Percentiles rank a stretch among this genome's conserved stretches.
phyloP scores from a whole-genome alignment of 2,113 vertebrate genomes.

The Peucedramus taeniatus region DNA sequence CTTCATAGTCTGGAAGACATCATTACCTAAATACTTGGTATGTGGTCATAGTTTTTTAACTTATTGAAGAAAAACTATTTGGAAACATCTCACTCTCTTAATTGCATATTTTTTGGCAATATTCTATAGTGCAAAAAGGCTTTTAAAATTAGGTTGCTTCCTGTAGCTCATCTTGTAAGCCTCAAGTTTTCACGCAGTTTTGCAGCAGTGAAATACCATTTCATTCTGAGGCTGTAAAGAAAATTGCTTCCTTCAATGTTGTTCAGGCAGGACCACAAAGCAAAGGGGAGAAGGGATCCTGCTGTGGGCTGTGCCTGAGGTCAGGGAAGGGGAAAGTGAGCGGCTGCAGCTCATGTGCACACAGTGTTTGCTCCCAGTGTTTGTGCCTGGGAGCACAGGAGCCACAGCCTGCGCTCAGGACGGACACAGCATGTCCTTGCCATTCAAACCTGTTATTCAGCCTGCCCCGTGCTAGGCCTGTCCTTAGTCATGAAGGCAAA shows the following conservation, averaged over 20 bases:
- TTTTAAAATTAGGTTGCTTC: not conserved
- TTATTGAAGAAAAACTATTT: not conserved
- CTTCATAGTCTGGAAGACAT: not conserved
- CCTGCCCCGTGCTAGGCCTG: not conserved
- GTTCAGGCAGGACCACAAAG: not conserved
- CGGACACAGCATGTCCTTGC: not conserved
- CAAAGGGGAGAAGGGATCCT: not conserved
- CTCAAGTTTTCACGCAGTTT: not conserved
- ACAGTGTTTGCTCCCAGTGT: not conserved
- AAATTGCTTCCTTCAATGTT: not conserved
- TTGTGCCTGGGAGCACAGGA: not conserved
- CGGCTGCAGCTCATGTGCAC: rapidly evolving
- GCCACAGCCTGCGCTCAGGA: rapidly evolving
- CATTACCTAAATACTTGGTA: not conserved
- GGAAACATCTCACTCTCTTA: not conserved
- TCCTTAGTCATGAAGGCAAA: not conserved
- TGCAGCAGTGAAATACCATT: not conserved
- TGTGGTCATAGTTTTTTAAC: not conserved
- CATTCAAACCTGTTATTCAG: not conserved
- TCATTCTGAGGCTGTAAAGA: not conserved
- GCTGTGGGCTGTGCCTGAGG: not conserved
- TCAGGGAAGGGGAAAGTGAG: not conserved
- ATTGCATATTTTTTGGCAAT: not conserved
- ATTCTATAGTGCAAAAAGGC: not conserved
- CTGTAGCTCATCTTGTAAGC: not conserved